Conservation (phyloP, 2,113 vertebrate genomes). For the Glareola pratincola region DNA sequence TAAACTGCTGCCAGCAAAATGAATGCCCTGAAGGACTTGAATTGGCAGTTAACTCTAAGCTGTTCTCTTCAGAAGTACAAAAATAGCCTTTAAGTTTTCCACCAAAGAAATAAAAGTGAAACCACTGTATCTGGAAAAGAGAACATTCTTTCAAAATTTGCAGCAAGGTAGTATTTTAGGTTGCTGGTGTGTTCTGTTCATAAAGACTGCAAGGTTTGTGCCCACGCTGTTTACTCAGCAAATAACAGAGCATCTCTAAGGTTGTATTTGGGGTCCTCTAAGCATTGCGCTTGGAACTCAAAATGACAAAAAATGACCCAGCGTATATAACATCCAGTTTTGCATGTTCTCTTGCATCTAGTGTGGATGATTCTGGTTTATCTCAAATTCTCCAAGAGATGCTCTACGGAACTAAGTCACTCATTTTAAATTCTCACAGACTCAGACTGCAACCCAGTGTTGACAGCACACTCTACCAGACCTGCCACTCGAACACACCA, state of each 20-base stretch:
- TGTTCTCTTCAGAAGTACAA: background rate
- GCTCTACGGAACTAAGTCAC: background rate
- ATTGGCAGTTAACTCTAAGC: background rate
- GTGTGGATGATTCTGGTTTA: background rate
- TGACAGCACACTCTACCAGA: fast-evolving
- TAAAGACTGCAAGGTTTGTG: background rate
- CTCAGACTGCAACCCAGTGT: background rate
- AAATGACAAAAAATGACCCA: background rate
- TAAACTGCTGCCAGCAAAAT: conserved; percentile 33
- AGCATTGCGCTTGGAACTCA: background rate
- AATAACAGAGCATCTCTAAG: background rate
- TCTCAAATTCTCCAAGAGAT: background rate
- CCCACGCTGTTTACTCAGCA: background rate
- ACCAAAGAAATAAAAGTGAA: background rate
- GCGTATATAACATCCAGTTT: background rate
- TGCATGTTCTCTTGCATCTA: too few relatives aligned
- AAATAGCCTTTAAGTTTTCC: background rate
- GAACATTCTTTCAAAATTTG: background rate
- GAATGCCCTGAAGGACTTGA: background rate
- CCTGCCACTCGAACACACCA: background rate
- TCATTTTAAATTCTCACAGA: background rate
- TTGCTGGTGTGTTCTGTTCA: background rate
- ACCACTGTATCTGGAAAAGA: background rate
- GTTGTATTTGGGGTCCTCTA: background rate
- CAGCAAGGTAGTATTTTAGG: background rate